Evolutionary conservation across 1,140 invertebrate genomes (phyloP), one percentile per base, ranked within the genome.

Genomic region (Stegodyphus mimosarum): DNA sequence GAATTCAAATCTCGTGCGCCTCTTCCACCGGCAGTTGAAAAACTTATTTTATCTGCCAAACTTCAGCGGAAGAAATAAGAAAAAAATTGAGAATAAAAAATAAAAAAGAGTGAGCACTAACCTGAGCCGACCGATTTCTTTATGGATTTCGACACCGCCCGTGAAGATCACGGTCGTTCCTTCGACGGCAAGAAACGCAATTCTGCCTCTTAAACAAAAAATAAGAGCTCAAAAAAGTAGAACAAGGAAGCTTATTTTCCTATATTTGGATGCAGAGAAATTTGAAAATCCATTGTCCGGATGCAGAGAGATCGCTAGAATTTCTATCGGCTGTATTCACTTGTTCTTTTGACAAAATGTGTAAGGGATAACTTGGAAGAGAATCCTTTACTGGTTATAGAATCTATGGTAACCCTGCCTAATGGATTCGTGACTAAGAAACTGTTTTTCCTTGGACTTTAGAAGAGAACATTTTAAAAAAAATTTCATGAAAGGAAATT

Each of bases 1-100:
- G 76, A 50, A 78, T 78, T 78, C 66, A 78, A 78, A 78, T 78
- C 76, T 78, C 76, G 53, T 78, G 76, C 66, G 76, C 76, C 64
- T 78, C 64, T 69, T 69, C 50, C 64, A 67, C 53, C 76, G 50
- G 64, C 76, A 63, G 76, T 78, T 69, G 66, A 63, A 69, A 78
- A 67, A 78, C 51, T 78, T 69, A 77, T 78, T 78, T 78, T 78
- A 78, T 78, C n/a, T 67, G 55, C 63, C n/a, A 7, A 75, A 33
- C 33, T 33, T 33, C 33, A 33, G 33, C 33, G 33, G 33, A 33
- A 1, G 33, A 33, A 33, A 33, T 33, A 33, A 33, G 33, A 33
- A 33, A 33, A 33, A 33, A 33, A 33, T 33, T 33, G 33, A 33
- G 33, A 33, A 33, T 33, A 33, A 33, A 33, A 33, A 33, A 33